phyloP scores from a whole-genome alignment of 2,113 vertebrate species.

The Lophura nycthemera region DNA sequence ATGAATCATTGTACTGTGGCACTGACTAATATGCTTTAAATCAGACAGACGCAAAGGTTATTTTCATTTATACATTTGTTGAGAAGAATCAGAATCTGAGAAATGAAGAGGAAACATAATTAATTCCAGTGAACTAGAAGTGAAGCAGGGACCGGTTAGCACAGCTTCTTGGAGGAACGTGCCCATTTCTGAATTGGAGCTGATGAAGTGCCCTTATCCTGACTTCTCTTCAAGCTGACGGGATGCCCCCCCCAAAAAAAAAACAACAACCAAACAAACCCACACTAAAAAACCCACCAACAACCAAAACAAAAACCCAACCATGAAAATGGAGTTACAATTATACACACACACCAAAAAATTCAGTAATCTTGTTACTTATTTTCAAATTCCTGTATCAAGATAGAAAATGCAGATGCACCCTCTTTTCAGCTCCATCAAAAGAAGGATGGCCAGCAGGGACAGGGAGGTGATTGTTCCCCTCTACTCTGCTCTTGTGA shows the following conservation, averaged over 20 bases:
- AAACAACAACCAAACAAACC: background rate
- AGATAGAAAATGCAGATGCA: too few relatives aligned
- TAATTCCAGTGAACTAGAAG: background rate
- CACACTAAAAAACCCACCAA: background rate
- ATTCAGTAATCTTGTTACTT: too few relatives aligned
- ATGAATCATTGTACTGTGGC: background rate
- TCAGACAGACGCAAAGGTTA: background rate
- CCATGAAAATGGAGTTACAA: too few relatives aligned
- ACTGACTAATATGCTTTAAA: rapidly evolving
- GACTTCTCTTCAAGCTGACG: rapidly evolving
- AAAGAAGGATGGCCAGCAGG: too few relatives aligned
- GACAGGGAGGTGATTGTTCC: too few relatives aligned
- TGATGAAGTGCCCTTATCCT: background rate
- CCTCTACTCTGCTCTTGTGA: too few relatives aligned
- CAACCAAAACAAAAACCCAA: rapidly evolving
- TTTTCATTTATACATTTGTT: background rate
- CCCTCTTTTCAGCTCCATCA: too few relatives aligned
- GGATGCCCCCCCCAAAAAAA: background rate
- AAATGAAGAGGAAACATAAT: background rate
- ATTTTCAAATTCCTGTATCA: too few relatives aligned
- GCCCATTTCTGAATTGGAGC: background rate
- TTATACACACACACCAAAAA: too few relatives aligned
- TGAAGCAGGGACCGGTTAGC: too few relatives aligned
- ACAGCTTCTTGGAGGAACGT: background rate
- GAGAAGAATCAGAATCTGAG: background rate